phyloP scores from a whole-genome alignment of 2,113 vertebrate genomes.

The Chaenogobius annularis region DNA sequence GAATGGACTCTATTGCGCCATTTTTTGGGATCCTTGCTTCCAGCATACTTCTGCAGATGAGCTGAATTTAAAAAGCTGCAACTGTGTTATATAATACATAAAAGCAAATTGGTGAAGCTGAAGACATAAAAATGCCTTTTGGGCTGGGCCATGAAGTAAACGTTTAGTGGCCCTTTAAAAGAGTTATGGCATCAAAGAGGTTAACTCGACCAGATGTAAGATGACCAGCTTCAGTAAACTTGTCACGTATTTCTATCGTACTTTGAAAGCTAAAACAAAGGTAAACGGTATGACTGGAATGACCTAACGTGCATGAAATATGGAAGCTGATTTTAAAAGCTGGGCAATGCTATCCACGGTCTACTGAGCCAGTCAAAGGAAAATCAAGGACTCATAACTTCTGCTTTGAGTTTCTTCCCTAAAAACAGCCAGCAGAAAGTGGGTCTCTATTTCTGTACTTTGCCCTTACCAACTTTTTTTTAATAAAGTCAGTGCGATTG shows the following conservation, averaged over 20 bases:
- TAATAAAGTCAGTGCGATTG: constrained; percentile 2
- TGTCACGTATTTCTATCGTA: no score
- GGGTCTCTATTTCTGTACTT: background rate
- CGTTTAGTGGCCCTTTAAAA: no score
- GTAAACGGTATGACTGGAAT: background rate
- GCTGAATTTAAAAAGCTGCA: background rate
- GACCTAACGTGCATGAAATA: constrained; percentile 44
- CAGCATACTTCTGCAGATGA: constrained; percentile 24
- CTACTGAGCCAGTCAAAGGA: constrained; percentile 18
- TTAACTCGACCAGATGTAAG: no score
- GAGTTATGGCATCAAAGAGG: background rate
- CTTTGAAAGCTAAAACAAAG: no score
- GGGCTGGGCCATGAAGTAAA: no score
- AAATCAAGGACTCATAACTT: constrained; percentile 24
- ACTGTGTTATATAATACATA: constrained; percentile 20
- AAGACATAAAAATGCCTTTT: background rate
- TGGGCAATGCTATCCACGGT: constrained; percentile 33
- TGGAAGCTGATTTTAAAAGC: constrained; percentile 37
- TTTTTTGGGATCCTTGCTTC: constrained; percentile 28
- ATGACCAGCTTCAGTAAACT: no score
- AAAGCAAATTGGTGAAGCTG: constrained; percentile 4
- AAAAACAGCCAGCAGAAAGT: background rate
- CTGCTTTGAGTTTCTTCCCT: constrained; percentile 1
- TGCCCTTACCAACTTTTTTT: background rate
- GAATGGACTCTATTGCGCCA: constrained; percentile 16